A percentile compares a stretch with the other conserved stretches of the same genome.
Evolutionary conservation across 2,888 invertebrate genomes (phyloP).

Genomic region (Drosophila suboccidentalis): DNA sequence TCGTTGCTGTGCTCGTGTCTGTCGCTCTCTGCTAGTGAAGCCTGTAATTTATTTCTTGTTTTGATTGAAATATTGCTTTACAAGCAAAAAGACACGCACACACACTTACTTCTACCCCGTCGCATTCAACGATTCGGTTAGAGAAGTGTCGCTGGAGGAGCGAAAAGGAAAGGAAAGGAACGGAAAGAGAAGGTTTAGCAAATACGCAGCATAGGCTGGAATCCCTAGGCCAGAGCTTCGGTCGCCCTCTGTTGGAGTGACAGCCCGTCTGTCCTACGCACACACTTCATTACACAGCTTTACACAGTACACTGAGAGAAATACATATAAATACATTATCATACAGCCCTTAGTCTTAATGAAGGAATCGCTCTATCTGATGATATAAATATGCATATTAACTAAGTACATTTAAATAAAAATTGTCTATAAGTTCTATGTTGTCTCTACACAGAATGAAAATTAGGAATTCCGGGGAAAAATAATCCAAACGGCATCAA

Average conservation of each 20-base stretch:
- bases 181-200: conserved; percentile 52
- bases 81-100: conserved; percentile 73
- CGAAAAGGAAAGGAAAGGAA: conserved; percentile 1
- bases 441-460: too few relatives aligned
- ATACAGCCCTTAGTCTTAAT: too few relatives aligned
- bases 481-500: too few relatives aligned
- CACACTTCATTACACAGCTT: conserved; percentile 61
- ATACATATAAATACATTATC: neutral
- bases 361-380: too few relatives aligned
- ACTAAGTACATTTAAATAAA: too few relatives aligned
- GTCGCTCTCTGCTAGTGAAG: conserved; percentile 69
- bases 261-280: conserved; percentile 69
- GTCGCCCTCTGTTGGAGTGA: conserved; percentile 52
- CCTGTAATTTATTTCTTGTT: conserved; percentile 80
- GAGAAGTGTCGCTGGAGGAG: conserved; percentile 1
- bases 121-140: neutral
- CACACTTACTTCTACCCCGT: conserved; percentile 32
- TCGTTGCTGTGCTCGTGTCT: conserved; percentile 50
- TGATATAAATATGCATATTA: too few relatives aligned
- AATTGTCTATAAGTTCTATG: too few relatives aligned
- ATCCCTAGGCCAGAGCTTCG: conserved; percentile 36
- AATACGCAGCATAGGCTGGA: conserved; percentile 64
- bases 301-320: conserved; percentile 49
- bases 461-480: too few relatives aligned
- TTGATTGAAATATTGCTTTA: conserved; percentile 83